Conservation (phyloP, 2,113 vertebrate genomes). For the Chamaetylas fuelleborni region DNA sequence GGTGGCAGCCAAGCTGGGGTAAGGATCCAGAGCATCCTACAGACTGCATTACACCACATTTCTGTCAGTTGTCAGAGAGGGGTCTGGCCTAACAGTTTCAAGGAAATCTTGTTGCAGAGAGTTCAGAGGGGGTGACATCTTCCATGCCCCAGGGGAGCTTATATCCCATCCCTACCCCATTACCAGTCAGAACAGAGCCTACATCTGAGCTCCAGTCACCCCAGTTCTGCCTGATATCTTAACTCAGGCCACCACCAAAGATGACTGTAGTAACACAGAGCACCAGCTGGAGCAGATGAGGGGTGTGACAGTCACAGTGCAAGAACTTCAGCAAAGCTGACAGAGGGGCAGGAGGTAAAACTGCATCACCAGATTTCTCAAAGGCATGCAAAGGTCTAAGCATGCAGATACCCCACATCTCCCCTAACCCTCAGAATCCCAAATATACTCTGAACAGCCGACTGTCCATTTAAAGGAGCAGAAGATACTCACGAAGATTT, state of each 20-base stretch:
- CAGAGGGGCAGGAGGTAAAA: neutral
- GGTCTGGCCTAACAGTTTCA: neutral
- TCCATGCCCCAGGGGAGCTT: neutral
- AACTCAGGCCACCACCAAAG: neutral
- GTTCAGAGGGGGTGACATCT: neutral
- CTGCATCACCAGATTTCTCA: neutral
- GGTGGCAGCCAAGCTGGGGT: neutral
- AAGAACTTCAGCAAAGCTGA: neutral
- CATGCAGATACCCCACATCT: neutral
- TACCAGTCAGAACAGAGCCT: neutral
- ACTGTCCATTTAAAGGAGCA: neutral
- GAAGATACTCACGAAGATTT: slow-evolving; percentile 85
- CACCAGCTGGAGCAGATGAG: neutral
- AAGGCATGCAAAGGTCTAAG: neutral
- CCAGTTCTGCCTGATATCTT: neutral
- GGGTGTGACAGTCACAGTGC: neutral
- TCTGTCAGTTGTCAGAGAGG: neutral
- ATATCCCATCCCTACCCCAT: neutral
- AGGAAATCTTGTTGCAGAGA: neutral
- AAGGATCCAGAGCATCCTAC: neutral
- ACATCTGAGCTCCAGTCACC: neutral
- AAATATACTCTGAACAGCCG: neutral
- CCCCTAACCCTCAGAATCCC: neutral
- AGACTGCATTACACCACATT: neutral
- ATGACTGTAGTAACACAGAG: neutral